A percentile compares a stretch with the other conserved stretches of the same genome.
Evolutionary conservation across 2,888 invertebrate species (phyloP).

Genomic region (Latrodectus elegans): DNA sequence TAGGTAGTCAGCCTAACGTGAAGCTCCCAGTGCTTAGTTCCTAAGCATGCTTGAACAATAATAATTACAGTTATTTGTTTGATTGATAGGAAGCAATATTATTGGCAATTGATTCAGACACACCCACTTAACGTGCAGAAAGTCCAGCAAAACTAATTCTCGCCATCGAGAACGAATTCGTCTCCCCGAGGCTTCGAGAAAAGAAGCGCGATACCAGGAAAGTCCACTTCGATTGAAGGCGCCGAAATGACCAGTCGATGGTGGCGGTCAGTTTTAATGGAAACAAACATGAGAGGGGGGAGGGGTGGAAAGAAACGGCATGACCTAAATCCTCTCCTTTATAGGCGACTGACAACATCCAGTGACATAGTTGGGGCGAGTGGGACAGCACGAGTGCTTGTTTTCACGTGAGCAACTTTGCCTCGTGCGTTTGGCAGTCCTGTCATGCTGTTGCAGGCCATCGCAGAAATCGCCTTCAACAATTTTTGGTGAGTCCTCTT

Average conservation of each 20-base stretch:
- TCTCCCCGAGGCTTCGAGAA: neutral
- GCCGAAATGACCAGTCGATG: slow-evolving; percentile 45
- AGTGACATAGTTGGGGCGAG: neutral
- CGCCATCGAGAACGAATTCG: neutral
- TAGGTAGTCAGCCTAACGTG: too few species aligned
- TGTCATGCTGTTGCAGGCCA: slow-evolving; percentile 56
- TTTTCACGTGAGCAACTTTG: neutral
- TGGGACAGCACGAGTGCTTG: neutral
- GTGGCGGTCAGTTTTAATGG: slow-evolving; percentile 15
- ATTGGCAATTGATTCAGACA: too few species aligned
- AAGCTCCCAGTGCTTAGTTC: too few species aligned
- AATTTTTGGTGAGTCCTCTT: slow-evolving; percentile 54
- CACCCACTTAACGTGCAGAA: too few species aligned
- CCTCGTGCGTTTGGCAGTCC: neutral
- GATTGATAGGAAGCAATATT: too few species aligned
- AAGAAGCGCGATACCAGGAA: neutral
- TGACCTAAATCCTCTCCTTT: neutral
- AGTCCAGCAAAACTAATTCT: too few species aligned
- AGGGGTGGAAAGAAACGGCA: neutral
- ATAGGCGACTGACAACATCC: neutral
- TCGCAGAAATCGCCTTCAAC: slow-evolving; percentile 60
- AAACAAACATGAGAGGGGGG: neutral
- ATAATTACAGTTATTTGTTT: too few species aligned
- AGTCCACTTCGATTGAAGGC: slow-evolving; percentile 4
- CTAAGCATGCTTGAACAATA: too few species aligned